Evolutionary conservation across 2,888 invertebrate genomes (phyloP), one percentile per base, ranked within the genome.

Genomic region (Rhabditoides inermis): DNA sequence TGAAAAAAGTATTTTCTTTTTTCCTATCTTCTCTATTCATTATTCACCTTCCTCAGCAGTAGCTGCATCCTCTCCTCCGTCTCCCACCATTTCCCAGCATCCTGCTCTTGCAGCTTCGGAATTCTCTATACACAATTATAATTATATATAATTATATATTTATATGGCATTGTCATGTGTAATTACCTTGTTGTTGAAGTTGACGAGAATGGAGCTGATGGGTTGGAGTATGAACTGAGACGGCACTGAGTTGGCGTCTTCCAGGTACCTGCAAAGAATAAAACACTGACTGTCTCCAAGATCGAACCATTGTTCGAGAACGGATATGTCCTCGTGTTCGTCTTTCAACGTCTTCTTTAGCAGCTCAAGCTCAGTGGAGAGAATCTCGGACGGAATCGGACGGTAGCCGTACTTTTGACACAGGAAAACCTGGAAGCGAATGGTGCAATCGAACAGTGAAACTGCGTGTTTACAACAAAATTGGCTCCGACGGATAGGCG

Each of bases 371-470:
- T 95, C 91, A 0, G 87, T 87, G 27, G 90, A 90, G 1, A 90
- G 80, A 53, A 95, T 90, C 76, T 90, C 89, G 0, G 92, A 91
- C 0, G 94, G 95, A 63, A 95, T 89, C 0, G 95, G 94, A 15
- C 95, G 84, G 78, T 95, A 95, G 22, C 95, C 95, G 78, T 95
- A 95, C 78, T 95, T 95, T 80, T 95, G 94, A 0, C 94, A 94
- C 22, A 94, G 81, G 75, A 95, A 94, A 46, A 91, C 85, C 86
- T 86, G 63, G 18, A 61, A 49, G 28, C 32, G 4, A 42, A 28
- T 49, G 39, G 12, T 5, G 22, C 44, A 15, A 26, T 27, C 7
- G 28, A 45, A 59, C 64, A 74, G 66, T 54, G 26, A 44, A 44
- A 4, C 18, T 20, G 6, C 10, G 15, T 5, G 30, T 51, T 28